These are phyloP conservation scores for Lophius americanus DNA, from an alignment of 2,797 vertebrate genomes.

Conservation along the genomic window DNA sequence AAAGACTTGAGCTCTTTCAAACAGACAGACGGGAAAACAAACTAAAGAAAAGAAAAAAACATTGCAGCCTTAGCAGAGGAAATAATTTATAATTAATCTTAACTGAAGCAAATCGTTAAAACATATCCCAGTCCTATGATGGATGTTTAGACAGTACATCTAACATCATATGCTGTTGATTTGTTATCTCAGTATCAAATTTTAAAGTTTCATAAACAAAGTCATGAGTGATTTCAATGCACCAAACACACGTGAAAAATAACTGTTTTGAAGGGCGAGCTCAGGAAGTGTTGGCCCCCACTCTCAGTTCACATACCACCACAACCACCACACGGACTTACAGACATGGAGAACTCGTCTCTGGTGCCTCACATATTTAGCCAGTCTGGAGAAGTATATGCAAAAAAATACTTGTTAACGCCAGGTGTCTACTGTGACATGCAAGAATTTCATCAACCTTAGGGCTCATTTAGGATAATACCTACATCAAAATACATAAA, in stretches of 20 bases:
- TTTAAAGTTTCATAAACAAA: constrained; percentile 35
- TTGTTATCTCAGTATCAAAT: constrained; percentile 5
- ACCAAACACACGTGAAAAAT: constrained; percentile 37
- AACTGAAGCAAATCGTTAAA: no score
- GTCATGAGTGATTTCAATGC: constrained; percentile 42
- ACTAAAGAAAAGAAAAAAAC: no score
- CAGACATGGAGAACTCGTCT: constrained; percentile 33
- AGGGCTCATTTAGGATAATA: constrained; percentile 10
- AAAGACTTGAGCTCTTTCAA: no score
- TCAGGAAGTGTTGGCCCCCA: constrained; percentile 40
- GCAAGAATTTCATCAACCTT: constrained; percentile 7
- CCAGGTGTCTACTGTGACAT: not conserved
- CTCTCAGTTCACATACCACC: constrained; percentile 28
- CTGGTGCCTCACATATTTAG: constrained; percentile 1
- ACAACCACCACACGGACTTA: constrained; percentile 39
- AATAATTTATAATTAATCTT: no score
- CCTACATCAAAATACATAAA: not conserved
- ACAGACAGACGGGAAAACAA: no score
- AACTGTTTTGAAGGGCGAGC: constrained; percentile 42
- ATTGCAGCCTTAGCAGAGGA: no score
- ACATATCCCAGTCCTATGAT: no score
- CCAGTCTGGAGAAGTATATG: constrained; percentile 21
- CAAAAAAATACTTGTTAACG: constrained; percentile 10
- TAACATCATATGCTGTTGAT: not conserved
- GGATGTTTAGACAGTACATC: no score